A percentile compares a stretch with the other conserved stretches of the same genome.
These are phyloP conservation scores for Takifugu rubripes DNA, from an alignment of 2,797 vertebrate genomes.

Conservation along the genomic window DNA sequence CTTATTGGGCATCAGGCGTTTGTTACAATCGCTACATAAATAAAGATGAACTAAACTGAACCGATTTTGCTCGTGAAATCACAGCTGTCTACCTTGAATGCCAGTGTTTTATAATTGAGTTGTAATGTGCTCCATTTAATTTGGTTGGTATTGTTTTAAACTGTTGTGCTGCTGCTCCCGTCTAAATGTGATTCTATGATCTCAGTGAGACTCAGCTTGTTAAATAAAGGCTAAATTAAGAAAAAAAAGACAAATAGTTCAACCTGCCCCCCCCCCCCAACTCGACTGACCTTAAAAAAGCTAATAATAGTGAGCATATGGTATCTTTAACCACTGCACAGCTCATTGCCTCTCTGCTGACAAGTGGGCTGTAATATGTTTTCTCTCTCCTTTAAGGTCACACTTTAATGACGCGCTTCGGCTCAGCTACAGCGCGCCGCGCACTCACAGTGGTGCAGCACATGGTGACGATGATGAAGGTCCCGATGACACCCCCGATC, in stretches of 20 bases:
- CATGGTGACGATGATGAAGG: conserved; percentile 94
- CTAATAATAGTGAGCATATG: conserved; percentile 24
- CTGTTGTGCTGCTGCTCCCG: no score
- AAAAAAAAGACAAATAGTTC: background rate
- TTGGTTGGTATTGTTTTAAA: no score
- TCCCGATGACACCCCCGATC: conserved; percentile 90
- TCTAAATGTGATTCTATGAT: no score
- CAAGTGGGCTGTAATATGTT: conserved; percentile 3
- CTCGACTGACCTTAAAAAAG: conserved; percentile 8
- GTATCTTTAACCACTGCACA: conserved; percentile 16
- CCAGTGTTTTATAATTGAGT: no score
- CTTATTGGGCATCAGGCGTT: no score
- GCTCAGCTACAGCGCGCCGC: background rate
- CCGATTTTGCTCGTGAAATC: no score
- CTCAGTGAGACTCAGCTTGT: no score
- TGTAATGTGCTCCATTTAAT: no score
- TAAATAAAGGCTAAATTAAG: background rate
- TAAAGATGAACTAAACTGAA: no score
- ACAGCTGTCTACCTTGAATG: no score
- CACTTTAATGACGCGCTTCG: conserved; percentile 1
- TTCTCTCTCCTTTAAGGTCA: conserved; percentile 10
- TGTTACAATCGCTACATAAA: no score
- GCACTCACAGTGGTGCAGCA: conserved; percentile 94
- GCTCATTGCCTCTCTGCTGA: conserved; percentile 22
- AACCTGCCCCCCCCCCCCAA: background rate